Base-by-base conservation (phyloP, 2,888 invertebrate species). In the Gryllus longicercus region DNA sequence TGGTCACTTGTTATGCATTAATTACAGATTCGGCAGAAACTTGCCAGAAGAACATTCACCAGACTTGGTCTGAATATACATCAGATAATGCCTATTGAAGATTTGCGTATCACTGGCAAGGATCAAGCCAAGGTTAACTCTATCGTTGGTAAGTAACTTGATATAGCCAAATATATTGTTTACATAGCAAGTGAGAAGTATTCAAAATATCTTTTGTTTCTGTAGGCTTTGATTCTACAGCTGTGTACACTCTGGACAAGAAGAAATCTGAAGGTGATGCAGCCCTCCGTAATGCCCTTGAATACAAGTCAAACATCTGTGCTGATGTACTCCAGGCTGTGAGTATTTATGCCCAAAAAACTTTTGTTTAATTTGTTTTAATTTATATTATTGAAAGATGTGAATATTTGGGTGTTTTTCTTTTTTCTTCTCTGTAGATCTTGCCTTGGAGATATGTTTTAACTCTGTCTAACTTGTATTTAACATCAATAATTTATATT, bases 241-340 rank as follows among this genome's bases (percentile, higher is more conserved):
- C 89, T n/a, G 91, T 92, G 2, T 89, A 93, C 83, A 88, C 92
- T 80, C 88, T 93, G 23, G 89, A 91, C 18, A 93, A 93, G 85
- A 89, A 86, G 82, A 90, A 90, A 84, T 87, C 89, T 78, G 90
- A 89, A 83, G 91, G 91, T 76, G 88, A 88, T 11, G 85, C 89
- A 11, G 89, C 90, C 16, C 85, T 91, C 25, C 89, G 91, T 82
- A 86, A 88, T 25, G 91, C 91, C 5, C 85, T 94, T 1, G 86
- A 87, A 23, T 89, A 89, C 82, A 85, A 85, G 74, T 82, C 87
- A 23, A 93, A 94, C 84, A 89, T 91, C 84, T 95, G 95, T 86
- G 89, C 91, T 63, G 91, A 91, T 81, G 91, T 93, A 83, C 90
- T 92, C 14, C 88, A 92, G 81, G 87, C 88, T 80, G 92, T 93